Base-by-base conservation (phyloP, 1,140 invertebrate genomes). In the Cotesia chilonis region DNA sequence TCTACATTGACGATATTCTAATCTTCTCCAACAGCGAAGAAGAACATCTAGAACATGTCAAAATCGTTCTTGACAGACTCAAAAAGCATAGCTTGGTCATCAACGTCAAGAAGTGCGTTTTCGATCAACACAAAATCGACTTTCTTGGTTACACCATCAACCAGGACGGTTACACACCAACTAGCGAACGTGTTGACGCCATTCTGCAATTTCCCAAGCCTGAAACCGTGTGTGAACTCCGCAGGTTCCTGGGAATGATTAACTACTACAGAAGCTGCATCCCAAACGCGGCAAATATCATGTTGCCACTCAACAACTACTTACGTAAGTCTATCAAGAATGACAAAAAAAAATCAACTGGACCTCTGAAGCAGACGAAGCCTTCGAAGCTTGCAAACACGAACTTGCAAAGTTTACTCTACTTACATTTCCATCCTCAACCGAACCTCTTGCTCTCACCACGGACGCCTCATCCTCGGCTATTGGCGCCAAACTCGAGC, bases 121-220 rank as follows among this genome's bases (percentile, higher is more conserved):
- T 41, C 7, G 38, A 41, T 7, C 38, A 41, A 41, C 4, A 4
- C 4, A 7, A 41, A 7, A 41, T 41, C 38, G 38, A 41, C 38
- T 41, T 41, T 7, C 7, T 41, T 4, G 38, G 1, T 41, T 41
- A 5, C 38, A 4, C 4, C 20, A 73, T 85, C 9, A 77, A 66
- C 37, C 41, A 63, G 4, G n/a, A 75, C n/a, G 88, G 88, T 2
- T 73, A 72, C 4, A 75, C 71, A 73, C 79, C 80, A 35, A 64
- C 75, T 0, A 36, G 65, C 0, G 76, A 79, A 3, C 77, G 78
- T 52, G 73, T 81, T 0, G 1, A 72, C 14, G 73, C 71, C 14
- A 80, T 17, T 1, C 17, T 17, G 17, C 17, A 17, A 17, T 17
- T 17, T 17, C 17, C 17, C 17, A 17, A 17, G 17, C 17, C 17